Base-by-base conservation (phyloP, 2,888 invertebrate species). In the Elmis aenea region DNA sequence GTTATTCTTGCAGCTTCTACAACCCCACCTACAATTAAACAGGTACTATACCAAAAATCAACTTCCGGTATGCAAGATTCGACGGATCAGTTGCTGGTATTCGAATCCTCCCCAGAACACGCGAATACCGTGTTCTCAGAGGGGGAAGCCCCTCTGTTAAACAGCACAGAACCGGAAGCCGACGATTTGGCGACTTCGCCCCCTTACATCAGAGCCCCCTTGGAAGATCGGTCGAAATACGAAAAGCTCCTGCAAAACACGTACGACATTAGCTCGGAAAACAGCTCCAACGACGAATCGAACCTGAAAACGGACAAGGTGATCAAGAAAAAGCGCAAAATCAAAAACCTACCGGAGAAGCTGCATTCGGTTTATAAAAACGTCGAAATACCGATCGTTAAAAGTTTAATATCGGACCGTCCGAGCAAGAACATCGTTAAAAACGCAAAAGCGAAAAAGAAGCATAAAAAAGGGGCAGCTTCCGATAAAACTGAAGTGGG, bases 141-240 rank as follows among this genome's bases (percentile, higher is more conserved):
- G 34, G 71, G 71, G 6, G 70, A 70, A 46, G 64, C 62, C 1
- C 69, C 68, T 2, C 49, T 71, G 3, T 53, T 71, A 20, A 59
- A 60, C 3, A 59, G 56, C 26, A 60, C 65, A 3, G 64, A 61
- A 48, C 61, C 66, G 1, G 58, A 59, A 35, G 45, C 39, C 10
- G 42, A 41, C 9, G 49, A 46, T 15, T 33, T 45, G 27, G 62
- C 61, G 16, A 58, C 61, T 20, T 68, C 74, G 9, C 67, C 75
- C 29, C 71, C 72, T 0, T 80, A 77, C 57, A 74, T 79, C 0
- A 75, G 75, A 50, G 72, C 77, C 0, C 82, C 82, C 0, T 49
- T 79, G 3, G 83, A 84, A 53, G 82, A 84, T 59, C 73, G 85
- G 15, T 82, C 83, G 11, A 85, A 84, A 54, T 87, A 86, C 57